A percentile compares a stretch with the other conserved stretches of the same genome.
Evolutionary conservation across 2,113 vertebrate species (phyloP).

Genomic region (Podarcis muralis): DNA sequence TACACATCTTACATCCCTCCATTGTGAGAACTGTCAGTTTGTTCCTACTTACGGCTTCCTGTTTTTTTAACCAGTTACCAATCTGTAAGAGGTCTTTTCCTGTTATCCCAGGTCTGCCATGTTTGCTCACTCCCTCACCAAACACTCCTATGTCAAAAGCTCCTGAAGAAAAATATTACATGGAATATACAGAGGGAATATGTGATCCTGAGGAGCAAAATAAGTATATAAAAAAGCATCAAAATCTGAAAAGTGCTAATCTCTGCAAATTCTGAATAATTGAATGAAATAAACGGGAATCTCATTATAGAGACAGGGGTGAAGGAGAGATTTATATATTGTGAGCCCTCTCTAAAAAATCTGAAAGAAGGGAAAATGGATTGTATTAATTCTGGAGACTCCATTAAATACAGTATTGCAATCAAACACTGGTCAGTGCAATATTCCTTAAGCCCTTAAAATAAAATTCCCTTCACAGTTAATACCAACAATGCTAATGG

Average conservation of each 20-base stretch:
- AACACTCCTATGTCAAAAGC: not conserved
- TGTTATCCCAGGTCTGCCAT: not conserved
- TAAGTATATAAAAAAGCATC: not conserved
- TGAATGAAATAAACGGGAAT: not conserved
- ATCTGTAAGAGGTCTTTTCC: not conserved
- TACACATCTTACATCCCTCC: no score
- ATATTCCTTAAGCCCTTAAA: not conserved
- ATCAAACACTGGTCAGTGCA: not conserved
- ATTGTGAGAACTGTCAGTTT: no score
- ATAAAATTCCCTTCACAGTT: not conserved
- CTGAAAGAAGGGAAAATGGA: not conserved
- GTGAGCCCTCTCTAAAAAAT: not conserved
- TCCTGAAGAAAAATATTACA: constrained; percentile 21
- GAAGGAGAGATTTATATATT: not conserved
- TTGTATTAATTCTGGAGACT: not conserved
- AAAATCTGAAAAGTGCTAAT: not conserved
- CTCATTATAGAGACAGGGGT: constrained; percentile 8
- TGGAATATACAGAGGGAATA: constrained; percentile 23
- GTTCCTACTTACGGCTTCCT: no score
- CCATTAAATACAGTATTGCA: not conserved
- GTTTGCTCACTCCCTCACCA: not conserved
- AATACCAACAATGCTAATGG: not conserved
- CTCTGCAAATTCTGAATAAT: constrained; percentile 17
- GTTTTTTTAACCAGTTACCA: not conserved
- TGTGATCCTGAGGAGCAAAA: constrained; percentile 6